Base-by-base conservation (phyloP, 2,888 invertebrate species). In the Erebia palarica region DNA sequence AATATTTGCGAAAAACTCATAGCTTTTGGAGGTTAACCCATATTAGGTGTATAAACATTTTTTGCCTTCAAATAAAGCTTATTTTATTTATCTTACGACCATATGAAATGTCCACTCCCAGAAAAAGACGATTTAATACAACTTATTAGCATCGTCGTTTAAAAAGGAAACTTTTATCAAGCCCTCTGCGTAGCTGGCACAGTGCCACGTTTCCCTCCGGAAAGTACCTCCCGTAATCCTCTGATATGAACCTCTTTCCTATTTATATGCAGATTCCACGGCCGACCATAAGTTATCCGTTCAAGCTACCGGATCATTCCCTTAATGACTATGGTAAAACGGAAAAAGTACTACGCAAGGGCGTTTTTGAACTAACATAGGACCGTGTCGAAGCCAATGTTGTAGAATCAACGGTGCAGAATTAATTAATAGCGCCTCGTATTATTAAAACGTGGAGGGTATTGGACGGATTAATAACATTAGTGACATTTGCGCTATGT, bases 221-320 rank as follows among this genome's bases (percentile, higher is more conserved):
- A 73, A 73, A 72, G 73, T 74, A 69, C 72, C 76, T 75, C 71
- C 72, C 79, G 77, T 80, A 80, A 86, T 84, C 88, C 84, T 82
- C 79, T 79, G 78, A 80, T 81, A 80, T 80, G 79, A 80, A 80
- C 81, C 87, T 86, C 88, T 84, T 86, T 88, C 82, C 92, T 90
- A 93, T 93, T 92, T 92, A 92, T 91, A 93, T 93, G 92, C 91
- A 92, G 91, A 93, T 92, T 91, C 87, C 86, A 87, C 82, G 83
- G 82, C 88, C 88, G 84, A 87, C 90, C 92, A 91, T 92, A 93
- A 92, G 92, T 92, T 92, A 91, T 88, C 87, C 89, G 87, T 85
- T 88, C 86, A 83, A 81, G 81, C 79, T 81, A 86, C 86, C 86
- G 91, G 90, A 91, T 92, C 91, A 92, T 87, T 84, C 85, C 85